Evolutionary conservation across 2,113 vertebrate species (phyloP).

Genomic region (Tichodroma muraria): DNA sequence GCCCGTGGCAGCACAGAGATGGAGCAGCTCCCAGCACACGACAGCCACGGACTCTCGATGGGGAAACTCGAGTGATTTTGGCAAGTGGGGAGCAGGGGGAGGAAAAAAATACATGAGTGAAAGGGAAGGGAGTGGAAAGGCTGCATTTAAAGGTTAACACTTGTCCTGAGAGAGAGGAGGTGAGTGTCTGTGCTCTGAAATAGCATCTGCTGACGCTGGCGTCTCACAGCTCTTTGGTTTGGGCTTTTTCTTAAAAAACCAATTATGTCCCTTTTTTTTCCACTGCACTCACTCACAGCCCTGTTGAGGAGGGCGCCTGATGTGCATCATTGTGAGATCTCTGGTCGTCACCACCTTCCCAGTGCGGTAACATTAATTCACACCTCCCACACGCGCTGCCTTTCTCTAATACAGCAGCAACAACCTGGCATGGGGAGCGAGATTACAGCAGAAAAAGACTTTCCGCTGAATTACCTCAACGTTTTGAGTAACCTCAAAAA

Average conservation of each 20-base stretch:
- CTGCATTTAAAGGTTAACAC: background rate
- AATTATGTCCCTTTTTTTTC: slow-evolving; percentile 1
- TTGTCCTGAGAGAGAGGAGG: background rate
- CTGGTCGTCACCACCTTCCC: background rate
- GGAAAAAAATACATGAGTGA: background rate
- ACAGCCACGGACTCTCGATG: fast-evolving
- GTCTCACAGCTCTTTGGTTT: background rate
- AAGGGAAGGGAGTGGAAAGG: background rate
- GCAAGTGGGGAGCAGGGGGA: background rate
- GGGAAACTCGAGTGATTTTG: background rate
- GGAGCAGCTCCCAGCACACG: fast-evolving
- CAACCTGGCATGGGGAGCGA: background rate
- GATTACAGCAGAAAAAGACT: slow-evolving; percentile 3
- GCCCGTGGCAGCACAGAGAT: fast-evolving
- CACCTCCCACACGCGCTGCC: slow-evolving; percentile 28
- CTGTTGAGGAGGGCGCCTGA: background rate
- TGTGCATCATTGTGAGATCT: background rate
- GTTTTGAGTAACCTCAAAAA: background rate
- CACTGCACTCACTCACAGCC: background rate
- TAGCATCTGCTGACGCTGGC: background rate
- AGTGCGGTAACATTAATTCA: background rate
- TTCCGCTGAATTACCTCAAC: background rate
- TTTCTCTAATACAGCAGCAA: background rate
- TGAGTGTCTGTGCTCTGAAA: background rate
- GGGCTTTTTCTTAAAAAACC: background rate